Conservation (phyloP, 2,113 vertebrate species). For the Stigmatopora nigra region DNA sequence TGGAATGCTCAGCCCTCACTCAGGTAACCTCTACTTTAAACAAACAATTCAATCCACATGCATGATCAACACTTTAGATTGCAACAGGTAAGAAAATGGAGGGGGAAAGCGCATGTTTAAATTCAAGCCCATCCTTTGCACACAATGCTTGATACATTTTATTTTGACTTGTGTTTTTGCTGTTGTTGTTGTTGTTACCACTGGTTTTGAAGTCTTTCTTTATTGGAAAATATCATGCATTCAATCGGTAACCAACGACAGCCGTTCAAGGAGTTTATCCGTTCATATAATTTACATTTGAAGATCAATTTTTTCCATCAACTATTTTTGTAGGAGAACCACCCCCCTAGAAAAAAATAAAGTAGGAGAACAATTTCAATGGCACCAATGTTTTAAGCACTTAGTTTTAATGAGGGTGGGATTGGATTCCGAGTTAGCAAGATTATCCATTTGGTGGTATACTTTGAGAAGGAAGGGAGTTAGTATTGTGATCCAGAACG, state of each 20-base stretch:
- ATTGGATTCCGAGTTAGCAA: not conserved
- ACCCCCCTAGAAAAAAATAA: too few relatives aligned
- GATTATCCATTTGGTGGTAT: not conserved
- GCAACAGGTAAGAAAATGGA: conserved; percentile 48
- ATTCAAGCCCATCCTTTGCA: conserved; percentile 1
- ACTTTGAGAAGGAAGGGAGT: not conserved
- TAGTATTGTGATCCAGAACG: conserved; percentile 27
- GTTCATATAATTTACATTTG: not conserved
- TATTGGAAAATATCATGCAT: not conserved
- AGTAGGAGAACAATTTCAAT: too few relatives aligned
- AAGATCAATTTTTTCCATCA: not conserved
- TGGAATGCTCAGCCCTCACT: conserved; percentile 97
- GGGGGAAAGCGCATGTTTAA: conserved; percentile 26
- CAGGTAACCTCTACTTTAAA: conserved; percentile 74
- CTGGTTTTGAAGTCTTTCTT: not conserved
- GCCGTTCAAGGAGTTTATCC: too few relatives aligned
- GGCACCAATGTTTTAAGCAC: too few relatives aligned
- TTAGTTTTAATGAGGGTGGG: too few relatives aligned
- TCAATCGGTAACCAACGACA: not conserved
- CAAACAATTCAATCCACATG: not conserved
- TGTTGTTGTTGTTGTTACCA: not conserved
- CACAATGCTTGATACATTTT: not conserved
- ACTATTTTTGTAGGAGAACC: too few relatives aligned
- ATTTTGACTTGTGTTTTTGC: conserved; percentile 8
- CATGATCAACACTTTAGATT: not conserved